A percentile compares a stretch with the other conserved stretches of the same genome.
These are phyloP conservation scores for Phoenicopterus ruber DNA, from an alignment of 2,113 vertebrate genomes.

Conservation along the genomic window DNA sequence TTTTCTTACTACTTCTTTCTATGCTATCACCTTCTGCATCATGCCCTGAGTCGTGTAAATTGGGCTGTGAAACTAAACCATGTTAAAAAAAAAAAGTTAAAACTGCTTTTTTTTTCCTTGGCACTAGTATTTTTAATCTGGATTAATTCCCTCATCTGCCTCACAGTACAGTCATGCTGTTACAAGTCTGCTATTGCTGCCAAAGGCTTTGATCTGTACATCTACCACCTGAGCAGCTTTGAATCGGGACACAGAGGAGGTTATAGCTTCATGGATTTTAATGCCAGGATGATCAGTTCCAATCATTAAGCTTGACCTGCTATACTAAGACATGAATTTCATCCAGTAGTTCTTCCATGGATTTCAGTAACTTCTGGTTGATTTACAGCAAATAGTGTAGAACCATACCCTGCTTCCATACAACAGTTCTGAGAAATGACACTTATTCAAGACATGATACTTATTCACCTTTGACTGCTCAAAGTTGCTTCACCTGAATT, in stretches of 20 bases:
- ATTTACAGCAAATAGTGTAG: not conserved
- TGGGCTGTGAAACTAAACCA: not conserved
- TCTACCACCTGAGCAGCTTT: slow-evolving; percentile 34
- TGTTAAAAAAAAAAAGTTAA: not conserved
- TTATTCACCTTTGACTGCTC: not conserved
- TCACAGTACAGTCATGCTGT: not conserved
- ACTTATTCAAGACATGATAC: not conserved
- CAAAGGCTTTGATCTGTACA: slow-evolving; percentile 19
- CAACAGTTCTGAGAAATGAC: not conserved
- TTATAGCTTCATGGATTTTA: not conserved
- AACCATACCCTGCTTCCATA: not conserved
- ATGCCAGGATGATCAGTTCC: not conserved
- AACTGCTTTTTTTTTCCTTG: not conserved
- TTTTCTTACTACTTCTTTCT: not conserved
- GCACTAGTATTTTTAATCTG: slow-evolving; percentile 22
- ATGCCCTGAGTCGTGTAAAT: not conserved
- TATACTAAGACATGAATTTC: not conserved
- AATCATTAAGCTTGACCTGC: not conserved
- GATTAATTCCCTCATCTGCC: slow-evolving; percentile 15
- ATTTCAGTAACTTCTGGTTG: not conserved
- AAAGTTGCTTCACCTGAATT: not conserved
- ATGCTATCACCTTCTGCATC: not conserved
- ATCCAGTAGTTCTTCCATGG: not conserved
- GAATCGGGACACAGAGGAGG: not conserved
- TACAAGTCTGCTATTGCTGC: not conserved